Base-by-base conservation (phyloP, 2,797 vertebrate species). In the Mormyrops boulengeri region DNA sequence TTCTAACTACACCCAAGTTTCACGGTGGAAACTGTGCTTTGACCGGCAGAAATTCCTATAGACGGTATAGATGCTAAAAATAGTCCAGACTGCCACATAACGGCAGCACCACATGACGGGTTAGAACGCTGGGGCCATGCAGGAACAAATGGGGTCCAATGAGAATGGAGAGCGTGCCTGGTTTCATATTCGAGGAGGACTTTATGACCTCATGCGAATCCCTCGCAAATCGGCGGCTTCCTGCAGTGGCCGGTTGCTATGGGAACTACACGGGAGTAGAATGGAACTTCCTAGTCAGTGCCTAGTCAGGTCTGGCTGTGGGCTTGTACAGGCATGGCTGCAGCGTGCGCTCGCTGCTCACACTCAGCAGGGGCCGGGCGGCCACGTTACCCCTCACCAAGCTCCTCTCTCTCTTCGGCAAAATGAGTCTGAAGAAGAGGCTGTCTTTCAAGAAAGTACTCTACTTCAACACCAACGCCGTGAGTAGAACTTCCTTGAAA, bases 391-490 rank as follows among this genome's bases (percentile, higher is more conserved):
- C 52, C 57, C 41, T 80, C 22, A 49, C 8, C 38, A 19, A 38
- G 62, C 84, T 89, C 55, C 53, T 34, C n/a, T 34, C 50, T 82
- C 52, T 26, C 3, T 22, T 52, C 22, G 66, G 50, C 53, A 90
- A 53, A 90, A 97, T 97, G 96, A 97, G 96, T 94, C 93, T 97
- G 85, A 96, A 94, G 94, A 96, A 96, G 92, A 96, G 96, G 92
- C 96, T 97, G 90, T 97, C 96, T 89, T 97, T 97, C 93, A 97
- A 96, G 94, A 94, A 96, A 89, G 95, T 96, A 90, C 96, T 95
- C 94, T 94, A 95, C 94, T 94, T 95, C 91, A 95, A 95, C 91
- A 92, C 94, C 91, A 95, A 94, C 90, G 92, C 94, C 92, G 96
- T 97, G 93, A 96, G 96, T 96, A 93, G 86, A 38, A 69, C 60